Evolutionary conservation across 2,113 vertebrate species (phyloP).

Genomic region (Glaucidium brasilianum): DNA sequence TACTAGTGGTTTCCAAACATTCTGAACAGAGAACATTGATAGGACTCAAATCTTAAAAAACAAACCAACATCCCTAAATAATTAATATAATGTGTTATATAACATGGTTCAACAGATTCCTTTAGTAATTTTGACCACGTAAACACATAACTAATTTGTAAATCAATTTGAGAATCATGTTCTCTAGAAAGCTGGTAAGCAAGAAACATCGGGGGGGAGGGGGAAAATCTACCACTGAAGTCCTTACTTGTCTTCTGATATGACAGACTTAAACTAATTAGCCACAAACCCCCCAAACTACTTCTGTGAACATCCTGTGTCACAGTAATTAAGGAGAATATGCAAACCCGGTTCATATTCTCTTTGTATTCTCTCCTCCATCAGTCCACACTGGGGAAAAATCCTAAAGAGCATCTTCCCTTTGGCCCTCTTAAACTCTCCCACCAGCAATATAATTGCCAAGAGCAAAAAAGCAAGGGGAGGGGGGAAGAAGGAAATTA

Average conservation of each 20-base stretch:
- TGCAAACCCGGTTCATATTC: not conserved
- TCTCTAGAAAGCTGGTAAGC: not conserved
- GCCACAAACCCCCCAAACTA: not conserved
- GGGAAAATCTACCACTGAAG: not conserved
- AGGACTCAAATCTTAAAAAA: not conserved
- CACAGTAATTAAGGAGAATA: not conserved
- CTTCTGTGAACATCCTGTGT: not conserved
- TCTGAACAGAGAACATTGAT: not conserved
- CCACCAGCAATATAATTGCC: not conserved
- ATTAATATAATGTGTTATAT: not conserved
- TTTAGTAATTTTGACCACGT: not conserved
- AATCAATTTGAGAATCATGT: not conserved
- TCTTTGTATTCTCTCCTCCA: not conserved
- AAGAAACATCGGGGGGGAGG: not conserved
- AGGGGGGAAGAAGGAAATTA: not conserved
- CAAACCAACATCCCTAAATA: not conserved
- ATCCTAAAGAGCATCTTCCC: not conserved
- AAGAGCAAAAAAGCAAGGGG: not conserved
- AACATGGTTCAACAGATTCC: not conserved
- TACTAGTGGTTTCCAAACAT: not conserved
- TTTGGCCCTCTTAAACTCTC: fast-evolving
- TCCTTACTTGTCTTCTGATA: not conserved
- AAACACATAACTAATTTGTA: not conserved
- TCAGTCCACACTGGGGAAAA: not conserved
- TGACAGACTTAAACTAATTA: not conserved